These are phyloP conservation scores for Drosophila anceps DNA, from an alignment of 2,888 invertebrate species.

Conservation along the genomic window DNA sequence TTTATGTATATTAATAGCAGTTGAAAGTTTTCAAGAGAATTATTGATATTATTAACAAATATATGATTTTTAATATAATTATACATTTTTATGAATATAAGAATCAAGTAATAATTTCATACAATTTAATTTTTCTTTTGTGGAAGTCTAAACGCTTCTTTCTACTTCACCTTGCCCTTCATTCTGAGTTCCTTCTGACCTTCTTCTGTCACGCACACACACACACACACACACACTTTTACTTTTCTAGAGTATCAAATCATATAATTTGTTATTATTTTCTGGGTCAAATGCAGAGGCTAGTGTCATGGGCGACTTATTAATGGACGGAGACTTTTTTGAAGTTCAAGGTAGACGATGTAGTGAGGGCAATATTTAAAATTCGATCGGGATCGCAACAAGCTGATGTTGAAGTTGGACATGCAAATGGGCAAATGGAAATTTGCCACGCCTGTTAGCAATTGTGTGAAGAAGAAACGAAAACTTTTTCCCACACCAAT, in stretches of 20 bases:
- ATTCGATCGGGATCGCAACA: constrained; percentile 57
- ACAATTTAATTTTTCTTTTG: too few relatives aligned
- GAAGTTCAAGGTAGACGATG: constrained; percentile 50
- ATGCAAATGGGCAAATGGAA: constrained; percentile 67
- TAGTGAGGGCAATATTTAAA: constrained; percentile 41
- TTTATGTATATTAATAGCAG: too few relatives aligned
- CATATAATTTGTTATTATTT: not conserved
- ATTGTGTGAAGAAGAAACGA: constrained; percentile 5
- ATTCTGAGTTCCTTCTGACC: not conserved
- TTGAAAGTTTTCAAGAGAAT: too few relatives aligned
- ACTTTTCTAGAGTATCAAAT: not conserved
- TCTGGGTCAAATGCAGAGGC: constrained; percentile 8
- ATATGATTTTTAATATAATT: too few relatives aligned
- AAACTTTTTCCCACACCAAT: constrained; percentile 70
- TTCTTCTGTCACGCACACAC: not conserved
- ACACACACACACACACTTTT: not conserved
- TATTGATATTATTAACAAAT: too few relatives aligned
- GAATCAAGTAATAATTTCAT: too few relatives aligned
- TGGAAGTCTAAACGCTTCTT: too few relatives aligned
- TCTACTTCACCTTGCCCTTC: not conserved
- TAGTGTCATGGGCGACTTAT: not conserved
- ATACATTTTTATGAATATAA: too few relatives aligned
- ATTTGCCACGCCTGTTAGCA: constrained; percentile 56
- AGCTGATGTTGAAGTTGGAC: constrained; percentile 22
- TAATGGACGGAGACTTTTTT: constrained; percentile 12